These are phyloP conservation scores for Penaeus indicus DNA, from an alignment of 1,140 invertebrate genomes.

Conservation along the genomic window DNA sequence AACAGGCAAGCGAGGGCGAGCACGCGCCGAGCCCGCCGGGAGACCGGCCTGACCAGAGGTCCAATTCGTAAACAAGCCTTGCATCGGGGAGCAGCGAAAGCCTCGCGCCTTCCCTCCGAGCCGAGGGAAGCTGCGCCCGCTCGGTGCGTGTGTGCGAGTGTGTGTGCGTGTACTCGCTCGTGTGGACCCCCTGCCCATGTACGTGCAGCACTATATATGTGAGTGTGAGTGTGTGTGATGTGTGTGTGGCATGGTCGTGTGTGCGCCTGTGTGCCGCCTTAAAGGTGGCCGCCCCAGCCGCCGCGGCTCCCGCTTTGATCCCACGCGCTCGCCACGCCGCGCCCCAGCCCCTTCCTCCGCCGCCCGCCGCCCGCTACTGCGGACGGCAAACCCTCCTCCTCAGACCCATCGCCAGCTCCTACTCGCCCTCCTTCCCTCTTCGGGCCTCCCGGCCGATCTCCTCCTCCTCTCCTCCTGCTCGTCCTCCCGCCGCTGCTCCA, in stretches of 20 bases:
- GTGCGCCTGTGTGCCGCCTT: slow-evolving; percentile 29
- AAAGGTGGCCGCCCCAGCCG: slow-evolving; percentile 38
- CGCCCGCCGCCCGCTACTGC: no score
- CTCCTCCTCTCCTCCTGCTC: background rate
- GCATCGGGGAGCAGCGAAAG: background rate
- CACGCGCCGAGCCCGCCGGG: no score
- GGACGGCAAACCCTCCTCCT: no score
- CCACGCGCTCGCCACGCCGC: slow-evolving; percentile 43
- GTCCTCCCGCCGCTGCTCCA: background rate
- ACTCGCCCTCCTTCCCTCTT: no score
- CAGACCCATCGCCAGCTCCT: no score
- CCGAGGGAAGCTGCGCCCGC: background rate
- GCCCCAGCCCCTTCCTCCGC: background rate
- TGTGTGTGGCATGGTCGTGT: no score
- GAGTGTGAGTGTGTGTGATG: no score
- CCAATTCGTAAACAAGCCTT: no score
- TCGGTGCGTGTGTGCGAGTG: background rate
- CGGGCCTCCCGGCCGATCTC: no score
- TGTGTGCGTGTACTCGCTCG: slow-evolving; percentile 4
- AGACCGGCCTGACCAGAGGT: no score
- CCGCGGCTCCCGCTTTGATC: slow-evolving; percentile 37
- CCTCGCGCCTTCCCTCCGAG: background rate
- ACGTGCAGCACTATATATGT: no score
- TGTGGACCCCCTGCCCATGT: slow-evolving; percentile 15
- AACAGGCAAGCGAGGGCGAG: no score